These are phyloP conservation scores for Notarius lentiginosus DNA, from an alignment of 2,113 vertebrate species.

Conservation along the genomic window DNA sequence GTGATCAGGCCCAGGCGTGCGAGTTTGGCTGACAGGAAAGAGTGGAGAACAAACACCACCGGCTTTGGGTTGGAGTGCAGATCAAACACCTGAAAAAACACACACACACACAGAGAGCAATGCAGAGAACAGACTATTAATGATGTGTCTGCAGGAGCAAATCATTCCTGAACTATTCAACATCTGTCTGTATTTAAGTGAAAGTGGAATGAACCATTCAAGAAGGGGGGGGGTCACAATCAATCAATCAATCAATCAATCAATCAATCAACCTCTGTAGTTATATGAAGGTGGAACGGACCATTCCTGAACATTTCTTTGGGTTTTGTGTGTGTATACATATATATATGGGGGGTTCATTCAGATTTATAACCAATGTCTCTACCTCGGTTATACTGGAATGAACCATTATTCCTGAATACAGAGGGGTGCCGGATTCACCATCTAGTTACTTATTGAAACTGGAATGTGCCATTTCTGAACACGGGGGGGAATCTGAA, in stretches of 20 bases:
- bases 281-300: neutral
- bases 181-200: neutral
- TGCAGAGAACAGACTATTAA: neutral
- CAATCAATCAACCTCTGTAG: neutral
- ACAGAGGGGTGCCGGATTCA: neutral
- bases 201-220: neutral
- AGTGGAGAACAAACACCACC: constrained; percentile 92
- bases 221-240: neutral
- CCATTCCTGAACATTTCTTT: too few relatives aligned
- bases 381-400: neutral
- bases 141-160: neutral
- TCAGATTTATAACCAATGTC: too few relatives aligned
- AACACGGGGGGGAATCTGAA: neutral
- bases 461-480: neutral
- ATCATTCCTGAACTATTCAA: neutral
- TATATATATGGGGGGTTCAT: neutral
- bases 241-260: neutral
- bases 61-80: constrained; percentile 94
- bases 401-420: neutral
- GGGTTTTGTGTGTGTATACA: too few relatives aligned
- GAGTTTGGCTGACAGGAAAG: constrained; percentile 96
- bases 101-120: neutral
- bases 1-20: constrained; percentile 93
- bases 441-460: neutral
- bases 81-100: constrained; percentile 80